Evolutionary conservation across 2,113 vertebrate species (phyloP).

Genomic region (Engraulis encrasicolus): DNA sequence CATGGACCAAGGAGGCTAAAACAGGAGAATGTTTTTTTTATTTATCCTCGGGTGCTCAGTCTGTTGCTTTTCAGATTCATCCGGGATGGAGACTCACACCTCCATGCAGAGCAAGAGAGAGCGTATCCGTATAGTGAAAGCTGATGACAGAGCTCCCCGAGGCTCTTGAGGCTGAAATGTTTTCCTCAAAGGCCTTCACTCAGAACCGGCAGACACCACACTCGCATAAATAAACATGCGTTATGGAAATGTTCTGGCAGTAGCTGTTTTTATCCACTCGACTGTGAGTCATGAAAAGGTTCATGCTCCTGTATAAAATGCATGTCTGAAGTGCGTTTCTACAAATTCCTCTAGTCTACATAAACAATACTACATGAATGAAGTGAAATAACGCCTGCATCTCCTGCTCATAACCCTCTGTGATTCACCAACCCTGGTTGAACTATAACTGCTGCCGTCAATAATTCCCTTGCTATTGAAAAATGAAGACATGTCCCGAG

Average conservation of each 20-base stretch:
- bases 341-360: neutral
- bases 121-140: neutral
- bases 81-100: neutral
- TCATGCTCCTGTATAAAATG: neutral
- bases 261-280: conserved; percentile 14
- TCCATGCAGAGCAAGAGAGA: conserved; percentile 11
- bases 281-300: conserved; percentile 25
- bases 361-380: neutral
- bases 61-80: neutral
- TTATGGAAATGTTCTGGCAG: conserved; percentile 18
- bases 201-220: neutral
- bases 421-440: too few species aligned
- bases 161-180: neutral
- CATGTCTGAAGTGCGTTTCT: neutral
- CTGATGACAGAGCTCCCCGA: conserved; percentile 27
- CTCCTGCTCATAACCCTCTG: too few species aligned
- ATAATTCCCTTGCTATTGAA: too few species aligned
- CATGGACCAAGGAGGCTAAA: neutral
- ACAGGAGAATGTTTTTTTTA: neutral
- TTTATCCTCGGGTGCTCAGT: neutral
- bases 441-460: too few species aligned
- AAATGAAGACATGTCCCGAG: too few species aligned
- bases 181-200: neutral
- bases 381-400: too few species aligned
- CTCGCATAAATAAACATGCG: conserved; percentile 21